Conservation (phyloP, 30 jellyfish, hydroid and myxozoan genomes). For the Hydra vulgaris region DNA sequence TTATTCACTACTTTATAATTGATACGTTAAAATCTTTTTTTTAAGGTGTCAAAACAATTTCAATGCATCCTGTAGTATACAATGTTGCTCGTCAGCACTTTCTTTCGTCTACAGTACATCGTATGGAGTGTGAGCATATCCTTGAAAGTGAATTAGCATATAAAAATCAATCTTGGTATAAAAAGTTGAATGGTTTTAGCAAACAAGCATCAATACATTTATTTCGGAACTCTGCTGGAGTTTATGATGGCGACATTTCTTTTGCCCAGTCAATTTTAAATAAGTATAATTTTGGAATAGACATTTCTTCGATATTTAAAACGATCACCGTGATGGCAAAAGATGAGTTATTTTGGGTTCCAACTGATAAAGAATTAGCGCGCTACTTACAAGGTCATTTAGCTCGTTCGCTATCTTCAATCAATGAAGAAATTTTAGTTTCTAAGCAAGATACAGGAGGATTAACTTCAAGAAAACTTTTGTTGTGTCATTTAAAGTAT, state of each 20-base stretch:
- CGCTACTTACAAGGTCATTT: slow-evolving; percentile 60
- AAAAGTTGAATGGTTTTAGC: slow-evolving; percentile 53
- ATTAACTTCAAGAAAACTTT: slow-evolving; percentile 27
- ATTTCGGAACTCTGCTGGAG: slow-evolving; percentile 35
- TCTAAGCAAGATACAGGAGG: slow-evolving; percentile 60
- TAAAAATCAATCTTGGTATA: slow-evolving; percentile 62
- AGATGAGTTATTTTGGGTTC: slow-evolving; percentile 14
- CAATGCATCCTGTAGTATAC: slow-evolving; percentile 91
- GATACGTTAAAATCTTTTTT: not conserved
- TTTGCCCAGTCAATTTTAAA: slow-evolving; percentile 15
- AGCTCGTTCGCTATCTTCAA: slow-evolving; percentile 43
- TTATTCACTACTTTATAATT: no score
- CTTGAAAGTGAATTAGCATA: slow-evolving; percentile 25
- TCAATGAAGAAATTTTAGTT: slow-evolving; percentile 45
- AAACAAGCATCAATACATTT: slow-evolving; percentile 37
- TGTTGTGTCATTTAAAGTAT: slow-evolving; percentile 48
- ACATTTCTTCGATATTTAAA: slow-evolving; percentile 38
- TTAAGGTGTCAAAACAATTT: slow-evolving; percentile 54
- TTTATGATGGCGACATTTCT: slow-evolving; percentile 9
- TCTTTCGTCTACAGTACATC: slow-evolving; percentile 41
- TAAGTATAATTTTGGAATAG: slow-evolving; percentile 44
- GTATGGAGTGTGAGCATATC: slow-evolving; percentile 40
- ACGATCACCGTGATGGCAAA: not conserved
- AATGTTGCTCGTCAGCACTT: slow-evolving; percentile 80
- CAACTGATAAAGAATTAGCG: slow-evolving; percentile 19